Base-by-base conservation (phyloP, 2,888 invertebrate species). In the Seira ritae region DNA sequence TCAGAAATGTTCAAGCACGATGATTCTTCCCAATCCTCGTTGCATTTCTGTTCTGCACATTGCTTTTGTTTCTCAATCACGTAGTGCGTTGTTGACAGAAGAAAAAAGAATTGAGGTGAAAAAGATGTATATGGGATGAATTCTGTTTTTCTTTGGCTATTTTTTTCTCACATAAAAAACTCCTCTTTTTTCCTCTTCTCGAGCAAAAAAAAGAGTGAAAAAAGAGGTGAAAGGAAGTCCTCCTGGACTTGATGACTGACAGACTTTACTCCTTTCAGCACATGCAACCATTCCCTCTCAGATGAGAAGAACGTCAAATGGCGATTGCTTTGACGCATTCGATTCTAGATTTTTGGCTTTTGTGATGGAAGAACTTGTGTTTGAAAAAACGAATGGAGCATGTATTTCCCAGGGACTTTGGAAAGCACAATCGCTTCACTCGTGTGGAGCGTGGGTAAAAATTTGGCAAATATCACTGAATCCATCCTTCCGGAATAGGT, bases 161-260 rank as follows among this genome's bases (percentile, higher is more conserved):
- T 31, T 31, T n/a, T 31, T 31, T 31, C 31, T 31, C 31, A 31
- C 31, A 31, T 31, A 31, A 31, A n/a, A 31, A 31, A 31, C 31
- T 31, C 31, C 31, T 8, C 8, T 31, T 31, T 8, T 31, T 31
- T 31, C 31, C n/a, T n/a, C n/a, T n/a, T n/a, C n/a, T n/a, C n/a
- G n/a, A n/a, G n/a, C n/a, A n/a, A n/a, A n/a, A n/a, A n/a, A n/a
- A n/a, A n/a, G n/a, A n/a, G n/a, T n/a, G n/a, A n/a, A n/a, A n/a
- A n/a, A n/a, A n/a, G n/a, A 8, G 31, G 8, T 4, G 8, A 31
- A 31, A 31, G 31, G 31, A 31, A 31, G 31, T 31, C 80, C 73
- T 73, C 46, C 37, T 69, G 80, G 80, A 80, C 74, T 76, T 42
- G 70, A 67, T 74, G 69, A 69, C 69, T 74, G 80, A 80, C 80